These are phyloP conservation scores for Hylyphantes graminicola DNA, from an alignment of 1,140 invertebrate genomes.

Conservation along the genomic window DNA sequence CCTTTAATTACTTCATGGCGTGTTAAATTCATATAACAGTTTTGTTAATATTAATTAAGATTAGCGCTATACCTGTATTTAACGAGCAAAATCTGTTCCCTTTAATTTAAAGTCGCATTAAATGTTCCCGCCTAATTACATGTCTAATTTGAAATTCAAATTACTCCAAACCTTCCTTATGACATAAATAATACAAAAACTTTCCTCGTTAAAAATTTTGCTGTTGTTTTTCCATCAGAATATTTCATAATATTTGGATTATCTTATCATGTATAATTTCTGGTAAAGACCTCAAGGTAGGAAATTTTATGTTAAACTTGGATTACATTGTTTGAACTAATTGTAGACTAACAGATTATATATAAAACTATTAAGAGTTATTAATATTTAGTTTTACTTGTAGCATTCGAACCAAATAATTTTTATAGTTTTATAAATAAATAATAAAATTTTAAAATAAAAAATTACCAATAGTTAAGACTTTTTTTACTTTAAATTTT, in stretches of 20 bases:
- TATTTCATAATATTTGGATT: not conserved
- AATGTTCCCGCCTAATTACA: slow-evolving; percentile 48
- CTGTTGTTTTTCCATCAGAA: not conserved
- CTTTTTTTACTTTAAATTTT: too few species aligned
- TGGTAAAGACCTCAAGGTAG: too few species aligned
- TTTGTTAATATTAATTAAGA: slow-evolving; percentile 56
- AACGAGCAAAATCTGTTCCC: slow-evolving; percentile 46
- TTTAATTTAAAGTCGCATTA: slow-evolving; percentile 56
- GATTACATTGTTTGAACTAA: too few species aligned
- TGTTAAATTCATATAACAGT: slow-evolving; percentile 51
- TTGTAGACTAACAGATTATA: too few species aligned
- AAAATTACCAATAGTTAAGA: too few species aligned
- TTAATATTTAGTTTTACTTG: too few species aligned
- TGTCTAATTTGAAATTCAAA: slow-evolving; percentile 56
- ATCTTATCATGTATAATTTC: too few species aligned
- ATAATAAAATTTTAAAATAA: too few species aligned
- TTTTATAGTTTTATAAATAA: too few species aligned
- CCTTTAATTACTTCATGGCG: slow-evolving; percentile 50
- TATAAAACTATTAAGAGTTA: too few species aligned
- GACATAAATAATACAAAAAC: slow-evolving; percentile 30
- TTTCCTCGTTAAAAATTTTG: not conserved
- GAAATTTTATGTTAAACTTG: too few species aligned
- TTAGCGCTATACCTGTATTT: slow-evolving; percentile 27
- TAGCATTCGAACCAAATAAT: too few species aligned
- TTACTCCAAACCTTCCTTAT: slow-evolving; percentile 36